These are phyloP conservation scores for Calyptomena viridis DNA, from an alignment of 2,113 vertebrate species.

Conservation along the genomic window DNA sequence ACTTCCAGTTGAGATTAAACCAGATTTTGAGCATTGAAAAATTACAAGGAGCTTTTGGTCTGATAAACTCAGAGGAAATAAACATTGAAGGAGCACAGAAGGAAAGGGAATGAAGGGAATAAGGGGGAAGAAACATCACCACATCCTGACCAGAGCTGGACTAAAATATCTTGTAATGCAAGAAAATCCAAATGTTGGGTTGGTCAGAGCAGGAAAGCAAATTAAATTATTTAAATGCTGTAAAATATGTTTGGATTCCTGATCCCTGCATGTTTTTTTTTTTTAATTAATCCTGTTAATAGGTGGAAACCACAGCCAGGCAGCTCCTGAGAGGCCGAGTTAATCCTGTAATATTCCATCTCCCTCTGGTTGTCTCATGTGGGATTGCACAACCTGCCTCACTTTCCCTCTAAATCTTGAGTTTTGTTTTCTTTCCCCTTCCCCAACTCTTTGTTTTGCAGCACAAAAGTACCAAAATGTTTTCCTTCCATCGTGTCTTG, in stretches of 20 bases:
- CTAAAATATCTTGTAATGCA: neutral
- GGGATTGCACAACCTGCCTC: neutral
- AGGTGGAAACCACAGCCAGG: neutral
- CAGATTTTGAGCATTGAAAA: neutral
- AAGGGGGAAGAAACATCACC: neutral
- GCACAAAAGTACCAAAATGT: too few relatives aligned
- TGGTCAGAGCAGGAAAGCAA: neutral
- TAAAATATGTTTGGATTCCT: neutral
- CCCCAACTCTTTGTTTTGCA: rapidly evolving
- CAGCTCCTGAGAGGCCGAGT: neutral
- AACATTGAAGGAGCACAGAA: neutral
- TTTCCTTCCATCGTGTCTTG: neutral
- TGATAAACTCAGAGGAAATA: neutral
- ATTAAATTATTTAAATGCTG: neutral
- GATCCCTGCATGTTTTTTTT: neutral
- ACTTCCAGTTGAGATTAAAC: neutral
- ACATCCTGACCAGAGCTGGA: rapidly evolving
- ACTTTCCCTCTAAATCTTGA: neutral
- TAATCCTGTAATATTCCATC: neutral
- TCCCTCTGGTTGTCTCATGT: neutral
- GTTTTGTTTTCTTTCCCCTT: neutral
- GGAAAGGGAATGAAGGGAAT: neutral
- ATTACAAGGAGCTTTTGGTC: rapidly evolving
- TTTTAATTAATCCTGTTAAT: neutral
- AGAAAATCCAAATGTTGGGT: neutral